These are phyloP conservation scores for Steinernema carpocapsae DNA, from an alignment of 2,888 invertebrate species.

Conservation along the genomic window DNA sequence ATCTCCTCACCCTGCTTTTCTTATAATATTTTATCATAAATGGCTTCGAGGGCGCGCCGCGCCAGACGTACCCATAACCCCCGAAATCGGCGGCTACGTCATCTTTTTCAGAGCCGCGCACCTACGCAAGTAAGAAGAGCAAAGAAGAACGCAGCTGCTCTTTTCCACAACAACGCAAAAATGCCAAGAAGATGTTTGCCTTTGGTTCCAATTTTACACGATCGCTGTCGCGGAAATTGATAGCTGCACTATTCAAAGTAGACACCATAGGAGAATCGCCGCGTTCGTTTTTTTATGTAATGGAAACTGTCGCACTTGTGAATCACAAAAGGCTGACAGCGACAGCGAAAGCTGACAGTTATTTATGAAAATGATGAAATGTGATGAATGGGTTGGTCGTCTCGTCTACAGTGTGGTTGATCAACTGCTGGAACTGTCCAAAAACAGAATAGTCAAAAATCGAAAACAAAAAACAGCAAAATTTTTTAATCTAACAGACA, in stretches of 20 bases:
- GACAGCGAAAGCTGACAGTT: too few relatives aligned
- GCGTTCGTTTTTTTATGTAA: neutral
- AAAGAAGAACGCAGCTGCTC: neutral
- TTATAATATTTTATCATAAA: slow-evolving; percentile 30
- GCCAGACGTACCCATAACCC: slow-evolving; percentile 1
- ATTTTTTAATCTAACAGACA: too few relatives aligned
- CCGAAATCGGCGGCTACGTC: neutral
- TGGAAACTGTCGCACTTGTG: neutral
- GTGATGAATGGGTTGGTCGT: too few relatives aligned
- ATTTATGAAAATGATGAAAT: too few relatives aligned
- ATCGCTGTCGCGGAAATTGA: neutral
- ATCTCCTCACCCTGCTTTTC: neutral
- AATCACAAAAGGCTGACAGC: neutral
- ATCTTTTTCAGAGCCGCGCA: neutral
- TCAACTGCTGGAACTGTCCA: too few relatives aligned
- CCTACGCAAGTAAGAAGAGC: neutral
- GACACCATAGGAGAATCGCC: neutral
- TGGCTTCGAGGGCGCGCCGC: neutral
- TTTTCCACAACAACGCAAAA: neutral
- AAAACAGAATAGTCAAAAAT: too few relatives aligned
- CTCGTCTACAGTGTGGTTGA: too few relatives aligned
- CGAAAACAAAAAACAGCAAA: too few relatives aligned
- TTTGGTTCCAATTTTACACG: slow-evolving; percentile 21
- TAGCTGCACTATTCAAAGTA: slow-evolving; percentile 3
- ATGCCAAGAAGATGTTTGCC: slow-evolving; percentile 9